phyloP scores from a whole-genome alignment of 1,140 invertebrate species.

The Bombyx mandarina region DNA sequence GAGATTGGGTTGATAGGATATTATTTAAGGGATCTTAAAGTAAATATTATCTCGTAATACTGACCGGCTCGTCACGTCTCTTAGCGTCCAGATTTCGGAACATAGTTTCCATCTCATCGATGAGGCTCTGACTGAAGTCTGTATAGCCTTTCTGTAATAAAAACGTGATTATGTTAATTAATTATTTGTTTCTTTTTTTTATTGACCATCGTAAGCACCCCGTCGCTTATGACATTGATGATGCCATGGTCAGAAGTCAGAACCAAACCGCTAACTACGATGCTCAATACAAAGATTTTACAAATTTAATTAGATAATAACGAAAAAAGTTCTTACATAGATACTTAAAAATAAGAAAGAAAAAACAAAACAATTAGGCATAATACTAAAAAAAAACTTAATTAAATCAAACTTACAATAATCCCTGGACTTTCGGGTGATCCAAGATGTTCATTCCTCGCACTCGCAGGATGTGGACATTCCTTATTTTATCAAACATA shows the following conservation, averaged over 20 bases:
- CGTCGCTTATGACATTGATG: too few species aligned
- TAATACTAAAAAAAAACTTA: too few species aligned
- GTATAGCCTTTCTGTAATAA: conserved; percentile 76
- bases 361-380: neutral
- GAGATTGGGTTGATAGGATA: neutral
- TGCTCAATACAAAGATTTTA: neutral
- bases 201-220: too few species aligned
- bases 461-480: conserved; percentile 1
- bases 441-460: conserved; percentile 12
- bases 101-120: conserved; percentile 97
- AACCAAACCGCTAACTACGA: too few species aligned
- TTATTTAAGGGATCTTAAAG: too few species aligned
- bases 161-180: conserved; percentile 5
- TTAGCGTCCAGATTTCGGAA: conserved; percentile 73
- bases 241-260: too few species aligned
- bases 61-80: conserved; percentile 33
- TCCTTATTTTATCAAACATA: too few species aligned
- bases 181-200: neutral
- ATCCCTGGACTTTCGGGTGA: conserved; percentile 24
- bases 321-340: neutral
- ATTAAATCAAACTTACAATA: conserved; percentile 16
- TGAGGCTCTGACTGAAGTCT: conserved; percentile 92
- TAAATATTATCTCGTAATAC: conserved; percentile 7
- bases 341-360: neutral
- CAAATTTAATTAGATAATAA: conserved; percentile 1